Evolutionary conservation across 2,888 invertebrate species (phyloP).

Genomic region (Synanthedon myopaeformis): DNA sequence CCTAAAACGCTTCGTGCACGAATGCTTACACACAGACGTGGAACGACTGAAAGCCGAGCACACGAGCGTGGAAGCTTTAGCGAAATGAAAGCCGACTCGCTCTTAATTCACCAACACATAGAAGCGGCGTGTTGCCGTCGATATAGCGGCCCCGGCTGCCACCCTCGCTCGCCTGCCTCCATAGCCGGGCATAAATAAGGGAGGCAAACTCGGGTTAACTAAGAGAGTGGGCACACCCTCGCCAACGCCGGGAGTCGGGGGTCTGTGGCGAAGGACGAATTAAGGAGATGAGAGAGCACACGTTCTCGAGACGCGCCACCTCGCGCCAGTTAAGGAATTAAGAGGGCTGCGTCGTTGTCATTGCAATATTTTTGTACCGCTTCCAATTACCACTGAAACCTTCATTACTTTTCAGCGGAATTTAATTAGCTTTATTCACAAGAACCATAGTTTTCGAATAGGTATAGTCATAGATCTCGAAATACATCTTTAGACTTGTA

Average conservation of each 20-base stretch:
- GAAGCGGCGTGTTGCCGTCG: slow-evolving; percentile 45
- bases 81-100: slow-evolving; percentile 70
- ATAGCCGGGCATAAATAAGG: slow-evolving; percentile 62
- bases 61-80: slow-evolving; percentile 68
- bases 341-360: slow-evolving; percentile 16
- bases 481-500: too few species aligned
- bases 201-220: slow-evolving; percentile 61
- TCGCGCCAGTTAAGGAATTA: slow-evolving; percentile 56
- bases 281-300: slow-evolving; percentile 70
- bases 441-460: background rate
- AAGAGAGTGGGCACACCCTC: slow-evolving; percentile 57
- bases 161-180: slow-evolving; percentile 18
- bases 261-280: slow-evolving; percentile 70
- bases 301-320: slow-evolving; percentile 65
- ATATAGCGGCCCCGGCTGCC: slow-evolving; percentile 33
- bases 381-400: background rate
- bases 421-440: too few species aligned
- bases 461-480: too few species aligned
- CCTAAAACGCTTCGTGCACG: slow-evolving; percentile 33
- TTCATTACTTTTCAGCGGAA: background rate
- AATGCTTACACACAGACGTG: slow-evolving; percentile 31
- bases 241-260: slow-evolving; percentile 56
- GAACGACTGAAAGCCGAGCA: slow-evolving; percentile 60
- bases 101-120: slow-evolving; percentile 68
- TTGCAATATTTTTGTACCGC: slow-evolving; percentile 2